Conservation (phyloP, 2,797 vertebrate species). For the Tragopan temminckii region DNA sequence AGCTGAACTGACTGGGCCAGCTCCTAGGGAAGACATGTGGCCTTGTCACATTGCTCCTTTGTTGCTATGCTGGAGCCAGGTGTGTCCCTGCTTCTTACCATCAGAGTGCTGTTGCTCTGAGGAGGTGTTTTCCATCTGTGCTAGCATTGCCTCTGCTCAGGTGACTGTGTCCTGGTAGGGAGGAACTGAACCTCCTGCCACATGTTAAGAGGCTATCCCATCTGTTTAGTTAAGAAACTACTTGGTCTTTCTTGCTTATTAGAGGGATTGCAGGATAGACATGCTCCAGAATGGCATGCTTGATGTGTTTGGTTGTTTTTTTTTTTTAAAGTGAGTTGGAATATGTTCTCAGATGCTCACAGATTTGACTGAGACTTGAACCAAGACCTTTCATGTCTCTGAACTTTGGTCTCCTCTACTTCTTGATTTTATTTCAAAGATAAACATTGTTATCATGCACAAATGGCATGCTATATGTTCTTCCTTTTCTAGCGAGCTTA, state of each 20-base stretch:
- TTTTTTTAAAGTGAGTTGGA: background rate
- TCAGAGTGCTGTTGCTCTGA: too few relatives aligned
- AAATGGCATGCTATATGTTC: background rate
- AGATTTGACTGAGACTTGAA: background rate
- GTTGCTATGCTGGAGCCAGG: background rate
- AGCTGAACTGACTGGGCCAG: background rate
- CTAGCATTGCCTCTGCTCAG: background rate
- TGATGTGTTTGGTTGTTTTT: background rate
- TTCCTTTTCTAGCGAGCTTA: background rate
- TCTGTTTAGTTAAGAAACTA: background rate
- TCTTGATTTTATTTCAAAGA: background rate
- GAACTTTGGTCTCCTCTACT: rapidly evolving
- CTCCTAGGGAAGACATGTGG: rapidly evolving
- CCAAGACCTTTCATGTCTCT: background rate
- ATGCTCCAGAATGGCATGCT: background rate
- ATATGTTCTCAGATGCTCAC: background rate
- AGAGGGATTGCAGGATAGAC: background rate
- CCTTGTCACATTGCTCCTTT: background rate
- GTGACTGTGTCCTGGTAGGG: background rate
- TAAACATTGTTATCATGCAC: background rate
- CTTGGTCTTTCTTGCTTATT: background rate
- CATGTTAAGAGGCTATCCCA: background rate
- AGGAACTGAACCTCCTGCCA: background rate
- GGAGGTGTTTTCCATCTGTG: background rate
- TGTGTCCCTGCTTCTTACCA: background rate